phyloP scores from a whole-genome alignment of 2,797 vertebrate species.

The Tokudaia tokunoshimensis region DNA sequence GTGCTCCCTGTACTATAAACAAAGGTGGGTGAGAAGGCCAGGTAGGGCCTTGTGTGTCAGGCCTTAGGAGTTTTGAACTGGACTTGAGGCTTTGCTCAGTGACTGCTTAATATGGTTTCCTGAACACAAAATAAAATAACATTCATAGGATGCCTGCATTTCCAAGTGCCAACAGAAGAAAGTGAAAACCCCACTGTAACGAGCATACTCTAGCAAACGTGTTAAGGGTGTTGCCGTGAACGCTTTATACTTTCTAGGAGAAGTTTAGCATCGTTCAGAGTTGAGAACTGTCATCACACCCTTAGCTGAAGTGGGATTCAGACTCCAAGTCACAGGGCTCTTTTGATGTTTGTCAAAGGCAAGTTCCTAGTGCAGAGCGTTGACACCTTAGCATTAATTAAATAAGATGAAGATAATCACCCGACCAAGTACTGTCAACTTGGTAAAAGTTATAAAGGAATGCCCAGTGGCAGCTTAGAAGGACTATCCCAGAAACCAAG shows the following conservation, averaged over 20 bases:
- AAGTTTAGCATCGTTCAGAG: background rate
- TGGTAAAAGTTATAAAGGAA: constrained; percentile 5
- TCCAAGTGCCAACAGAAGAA: background rate
- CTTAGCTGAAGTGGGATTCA: background rate
- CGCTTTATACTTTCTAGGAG: background rate
- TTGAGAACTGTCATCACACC: background rate
- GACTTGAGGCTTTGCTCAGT: background rate
- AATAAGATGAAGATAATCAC: constrained; percentile 32
- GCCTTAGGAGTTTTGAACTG: constrained; percentile 12
- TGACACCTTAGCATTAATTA: constrained; percentile 3
- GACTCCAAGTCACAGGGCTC: background rate
- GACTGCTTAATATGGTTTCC: background rate
- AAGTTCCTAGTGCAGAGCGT: background rate
- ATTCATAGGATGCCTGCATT: background rate
- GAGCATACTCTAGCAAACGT: background rate
- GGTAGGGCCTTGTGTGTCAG: background rate
- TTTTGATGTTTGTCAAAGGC: constrained; percentile 38
- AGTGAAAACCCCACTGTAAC: constrained; percentile 14
- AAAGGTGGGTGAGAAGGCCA: background rate
- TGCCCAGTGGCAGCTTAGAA: constrained; percentile 4
- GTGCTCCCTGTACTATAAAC: background rate
- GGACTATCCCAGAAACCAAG: background rate
- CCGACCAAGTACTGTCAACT: background rate
- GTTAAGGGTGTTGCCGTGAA: background rate
- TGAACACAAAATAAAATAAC: background rate